These are phyloP conservation scores for Burhinus bistriatus DNA, from an alignment of 2,113 vertebrate genomes.

Conservation along the genomic window DNA sequence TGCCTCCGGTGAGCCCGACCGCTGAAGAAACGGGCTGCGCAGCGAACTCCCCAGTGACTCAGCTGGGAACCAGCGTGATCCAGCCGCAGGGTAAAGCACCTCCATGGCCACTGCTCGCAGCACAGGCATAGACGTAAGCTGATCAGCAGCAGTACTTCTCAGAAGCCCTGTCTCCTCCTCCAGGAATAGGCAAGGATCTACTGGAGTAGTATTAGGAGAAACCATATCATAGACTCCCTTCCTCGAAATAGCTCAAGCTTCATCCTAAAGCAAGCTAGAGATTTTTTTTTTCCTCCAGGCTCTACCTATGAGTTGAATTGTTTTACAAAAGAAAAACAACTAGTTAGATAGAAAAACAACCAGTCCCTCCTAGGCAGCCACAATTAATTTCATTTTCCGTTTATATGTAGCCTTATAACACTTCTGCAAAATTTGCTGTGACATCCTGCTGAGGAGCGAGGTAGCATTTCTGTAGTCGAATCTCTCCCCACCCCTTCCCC, in stretches of 20 bases:
- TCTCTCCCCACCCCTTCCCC: not conserved
- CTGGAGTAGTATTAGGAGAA: not conserved
- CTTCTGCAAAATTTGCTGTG: not conserved
- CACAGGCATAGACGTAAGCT: fast-evolving
- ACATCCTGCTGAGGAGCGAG: not conserved
- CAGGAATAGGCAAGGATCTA: not conserved
- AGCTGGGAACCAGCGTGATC: not conserved
- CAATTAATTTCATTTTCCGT: not conserved
- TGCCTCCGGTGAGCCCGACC: not conserved
- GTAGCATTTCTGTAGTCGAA: not conserved
- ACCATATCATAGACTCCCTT: not conserved
- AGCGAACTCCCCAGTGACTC: not conserved
- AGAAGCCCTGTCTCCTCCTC: not conserved
- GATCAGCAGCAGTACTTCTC: not conserved
- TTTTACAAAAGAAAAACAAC: not conserved
- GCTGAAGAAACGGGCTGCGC: not conserved
- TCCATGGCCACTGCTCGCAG: not conserved
- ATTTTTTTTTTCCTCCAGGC: no score
- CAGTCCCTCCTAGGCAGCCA: not conserved
- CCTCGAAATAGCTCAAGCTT: not conserved
- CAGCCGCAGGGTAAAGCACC: not conserved
- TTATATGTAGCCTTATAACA: not conserved
- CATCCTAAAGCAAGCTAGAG: not conserved
- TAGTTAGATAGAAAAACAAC: not conserved
- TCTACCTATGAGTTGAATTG: not conserved